Base-by-base conservation (phyloP, 2,797 vertebrate genomes). In the Alectoris magna region DNA sequence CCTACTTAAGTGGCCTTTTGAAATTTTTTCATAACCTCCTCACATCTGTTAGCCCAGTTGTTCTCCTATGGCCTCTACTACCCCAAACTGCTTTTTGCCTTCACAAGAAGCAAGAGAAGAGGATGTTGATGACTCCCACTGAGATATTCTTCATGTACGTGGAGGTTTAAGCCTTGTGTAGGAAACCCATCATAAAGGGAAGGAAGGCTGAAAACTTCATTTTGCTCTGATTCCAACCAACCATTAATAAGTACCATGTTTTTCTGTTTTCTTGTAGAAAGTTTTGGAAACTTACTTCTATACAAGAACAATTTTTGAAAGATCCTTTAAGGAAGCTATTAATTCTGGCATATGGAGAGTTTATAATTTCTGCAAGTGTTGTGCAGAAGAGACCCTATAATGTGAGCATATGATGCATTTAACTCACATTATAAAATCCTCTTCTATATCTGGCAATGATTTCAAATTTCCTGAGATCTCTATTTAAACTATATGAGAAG, bases 301-400 rank as follows among this genome's bases (percentile, higher is more conserved):
- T 92, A 51, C 44, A 83, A 89, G 72, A 36, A 56, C n/a, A 75
- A 72, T 78, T 88, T 94, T 89, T 87, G 55, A 51, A 80, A 90
- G 41, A 89, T 87, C 16, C 43, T 83, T 72, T 85, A 87, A 89
- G 72, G 90, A 94, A 94, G 81, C 23, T 76, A 59, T 94, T 96
- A 95, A 84, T 63, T 96, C 69, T 92, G 67, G 63, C 94, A 95
- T 94, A 95, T 95, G 93, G 92, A 92, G 55, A 84, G 93, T 80
- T 96, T 92, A 60, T 91, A 89, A 95, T 91, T 93, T 95, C 76
- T 49, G 41, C 56, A 93, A 95, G 91, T 95, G 92, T 94, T 96
- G 89, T 70, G 77, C 89, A 95, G 88, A 63, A 94, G 51, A 93
- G 72, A 95, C 88, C 88, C 88, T 93, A 89, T 95, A 73, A 69